Conservation (phyloP, 2,113 vertebrate species). For the Leucopternis melanops region DNA sequence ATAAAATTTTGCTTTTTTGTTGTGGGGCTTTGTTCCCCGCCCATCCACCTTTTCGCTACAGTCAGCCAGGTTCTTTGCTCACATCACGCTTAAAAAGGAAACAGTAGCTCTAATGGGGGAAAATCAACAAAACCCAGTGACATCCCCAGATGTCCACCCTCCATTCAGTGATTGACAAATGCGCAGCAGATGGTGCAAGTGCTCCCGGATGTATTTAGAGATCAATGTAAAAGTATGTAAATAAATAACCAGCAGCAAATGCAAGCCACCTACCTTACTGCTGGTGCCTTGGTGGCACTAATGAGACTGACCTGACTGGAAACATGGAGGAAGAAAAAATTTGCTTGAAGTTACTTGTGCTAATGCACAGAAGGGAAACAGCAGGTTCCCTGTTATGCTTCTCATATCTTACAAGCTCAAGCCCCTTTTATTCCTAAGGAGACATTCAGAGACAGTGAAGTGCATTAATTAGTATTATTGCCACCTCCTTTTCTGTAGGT, state of each 20-base stretch:
- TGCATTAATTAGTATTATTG: background rate
- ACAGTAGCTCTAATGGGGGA: background rate
- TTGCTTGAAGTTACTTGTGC: background rate
- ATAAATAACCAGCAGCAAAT: conserved; percentile 8
- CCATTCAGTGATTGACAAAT: conserved; percentile 8
- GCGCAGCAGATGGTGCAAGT: conserved; percentile 29
- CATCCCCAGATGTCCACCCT: conserved; percentile 9
- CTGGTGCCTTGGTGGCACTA: background rate
- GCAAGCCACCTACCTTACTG: background rate
- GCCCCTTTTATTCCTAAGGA: background rate
- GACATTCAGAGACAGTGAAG: background rate
- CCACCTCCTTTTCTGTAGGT: background rate
- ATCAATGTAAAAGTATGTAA: conserved; percentile 19
- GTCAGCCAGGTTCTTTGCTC: background rate
- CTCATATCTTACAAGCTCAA: background rate
- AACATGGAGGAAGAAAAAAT: background rate
- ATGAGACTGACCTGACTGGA: background rate
- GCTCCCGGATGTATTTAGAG: conserved; percentile 31
- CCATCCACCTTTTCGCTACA: background rate
- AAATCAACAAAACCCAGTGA: conserved; percentile 10
- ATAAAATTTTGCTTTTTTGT: background rate
- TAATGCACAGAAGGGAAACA: background rate
- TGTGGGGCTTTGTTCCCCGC: background rate
- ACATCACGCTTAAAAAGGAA: background rate
- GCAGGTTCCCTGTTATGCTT: background rate